These are phyloP conservation scores for Acipenser ruthenus DNA, from an alignment of 2,797 vertebrate genomes.

Conservation along the genomic window DNA sequence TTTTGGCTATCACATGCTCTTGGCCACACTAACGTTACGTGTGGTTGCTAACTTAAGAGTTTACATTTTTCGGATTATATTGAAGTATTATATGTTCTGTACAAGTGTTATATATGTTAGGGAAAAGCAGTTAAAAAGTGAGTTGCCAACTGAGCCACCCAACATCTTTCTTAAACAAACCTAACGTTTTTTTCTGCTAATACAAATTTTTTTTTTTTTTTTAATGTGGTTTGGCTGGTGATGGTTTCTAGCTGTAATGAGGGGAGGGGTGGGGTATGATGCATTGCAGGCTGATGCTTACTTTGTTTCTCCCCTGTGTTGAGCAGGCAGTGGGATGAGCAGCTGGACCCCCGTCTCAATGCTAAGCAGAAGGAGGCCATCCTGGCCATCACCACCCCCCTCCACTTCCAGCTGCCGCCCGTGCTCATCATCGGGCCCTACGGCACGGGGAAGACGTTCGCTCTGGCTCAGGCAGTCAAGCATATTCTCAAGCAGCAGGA, in stretches of 20 bases:
- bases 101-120: too few species aligned
- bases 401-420: conserved; percentile 81
- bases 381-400: conserved; percentile 90
- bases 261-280: neutral
- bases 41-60: too few species aligned
- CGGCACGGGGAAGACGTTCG: conserved; percentile 97
- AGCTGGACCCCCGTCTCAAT: conserved; percentile 94
- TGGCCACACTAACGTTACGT: too few species aligned
- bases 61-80: too few species aligned
- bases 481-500: conserved; percentile 93
- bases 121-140: too few species aligned
- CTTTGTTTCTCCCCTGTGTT: conserved; percentile 14
- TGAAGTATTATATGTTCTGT: too few species aligned
- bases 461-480: conserved; percentile 95
- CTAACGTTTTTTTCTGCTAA: too few species aligned
- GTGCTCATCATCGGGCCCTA: conserved; percentile 97
- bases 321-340: conserved; percentile 93
- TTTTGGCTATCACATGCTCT: too few species aligned
- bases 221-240: neutral
- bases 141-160: too few species aligned
- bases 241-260: neutral
- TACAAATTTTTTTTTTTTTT: too few species aligned
- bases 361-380: conserved; percentile 98
- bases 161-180: too few species aligned
- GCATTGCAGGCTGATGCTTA: conserved; percentile 8